phyloP scores from a whole-genome alignment of 1,140 invertebrate species.

The Stegodyphus dumicola region DNA sequence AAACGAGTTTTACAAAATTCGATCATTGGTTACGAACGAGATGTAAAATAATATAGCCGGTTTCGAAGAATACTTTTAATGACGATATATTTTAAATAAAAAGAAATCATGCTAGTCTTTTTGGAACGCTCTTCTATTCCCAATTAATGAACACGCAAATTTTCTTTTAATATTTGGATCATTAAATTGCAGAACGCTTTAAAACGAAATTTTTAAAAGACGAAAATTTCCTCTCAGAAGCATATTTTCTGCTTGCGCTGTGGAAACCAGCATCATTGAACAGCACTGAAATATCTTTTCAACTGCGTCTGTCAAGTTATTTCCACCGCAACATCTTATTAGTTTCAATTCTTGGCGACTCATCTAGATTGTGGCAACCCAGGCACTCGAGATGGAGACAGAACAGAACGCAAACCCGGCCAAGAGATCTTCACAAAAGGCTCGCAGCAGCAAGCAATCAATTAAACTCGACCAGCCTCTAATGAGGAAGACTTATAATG shows the following conservation, averaged over 20 bases:
- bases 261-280: neutral
- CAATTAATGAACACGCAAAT: no score
- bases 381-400: neutral
- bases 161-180: no score
- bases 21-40: no score
- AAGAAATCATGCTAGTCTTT: no score
- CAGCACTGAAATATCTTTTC: neutral
- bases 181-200: no score
- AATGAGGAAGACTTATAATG: conserved; percentile 58
- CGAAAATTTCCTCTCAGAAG: neutral
- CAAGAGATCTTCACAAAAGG: conserved; percentile 43
- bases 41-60: no score
- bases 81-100: no score
- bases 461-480: conserved; percentile 54
- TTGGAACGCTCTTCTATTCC: no score
- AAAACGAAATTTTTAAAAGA: neutral
- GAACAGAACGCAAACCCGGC: neutral
- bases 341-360: conserved; percentile 42
- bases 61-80: no score
- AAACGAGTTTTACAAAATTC: no score
- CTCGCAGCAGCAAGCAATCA: conserved; percentile 53
- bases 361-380: conserved; percentile 22
- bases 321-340: neutral
- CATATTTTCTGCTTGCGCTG: neutral
- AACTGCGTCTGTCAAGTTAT: neutral